Evolutionary conservation across 2,888 invertebrate species (phyloP), one percentile per base, ranked within the genome.

Genomic region (Sericinus montela): DNA sequence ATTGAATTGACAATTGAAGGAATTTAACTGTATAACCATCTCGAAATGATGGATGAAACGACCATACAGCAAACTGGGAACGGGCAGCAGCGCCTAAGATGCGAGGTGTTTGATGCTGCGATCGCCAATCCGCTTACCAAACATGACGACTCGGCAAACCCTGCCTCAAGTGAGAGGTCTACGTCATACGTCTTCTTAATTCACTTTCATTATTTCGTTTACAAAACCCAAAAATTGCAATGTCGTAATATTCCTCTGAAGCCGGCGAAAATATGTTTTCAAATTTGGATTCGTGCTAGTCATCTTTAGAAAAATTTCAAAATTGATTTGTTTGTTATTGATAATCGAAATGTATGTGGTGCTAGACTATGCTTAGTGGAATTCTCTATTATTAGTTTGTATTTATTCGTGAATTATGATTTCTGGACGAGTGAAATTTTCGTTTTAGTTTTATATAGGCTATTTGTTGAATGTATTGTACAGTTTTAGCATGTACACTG

Each of bases 221-320:
- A 19, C 19, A 19, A 3, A 19, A 2, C 19, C 5, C 19, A 3
- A 19, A 5, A 19, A 3, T 5, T 19, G 2, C 19, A 19, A 19
- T n/a, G 19, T 19, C 3, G 19, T 19, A 19, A 23, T 29, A 35
- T 36, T 30, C 47, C 49, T 40, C 13, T 34, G 42, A 28, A 36
- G 28, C 7, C 36, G 11, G 29, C 45, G 37, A 16, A 44, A 46
- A 40, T 46, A 10, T 42, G 29, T 37, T 51, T 56, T 59, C 51
- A 53, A 57, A 53, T 56, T 48, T 57, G 51, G 52, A 60, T 59
- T 66, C 62, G 61, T 66, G 69, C 75, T 73, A 73, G 75, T 73
- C 73, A 73, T 69, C 64, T 62, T 54, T 65, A 61, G 54, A 57
- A 60, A 63, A 57, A 55, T 59, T 52, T 49, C 36, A 2, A 52